Evolutionary conservation across 2,888 invertebrate species (phyloP), one percentile per base, ranked within the genome.

Genomic region (Dynastes grantii): DNA sequence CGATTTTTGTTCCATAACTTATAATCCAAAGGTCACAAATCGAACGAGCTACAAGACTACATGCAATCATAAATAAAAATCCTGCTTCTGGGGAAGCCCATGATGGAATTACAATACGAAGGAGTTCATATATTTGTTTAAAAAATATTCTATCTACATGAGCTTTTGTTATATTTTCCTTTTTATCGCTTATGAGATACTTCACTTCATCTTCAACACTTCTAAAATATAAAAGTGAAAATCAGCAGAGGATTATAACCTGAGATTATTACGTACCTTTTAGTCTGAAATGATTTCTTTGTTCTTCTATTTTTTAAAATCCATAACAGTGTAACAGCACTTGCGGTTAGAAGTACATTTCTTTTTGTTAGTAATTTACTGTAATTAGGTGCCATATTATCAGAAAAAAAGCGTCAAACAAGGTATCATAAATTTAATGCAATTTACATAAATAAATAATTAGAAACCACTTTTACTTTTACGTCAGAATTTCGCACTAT

Each of bases 21-120:
- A 99, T 99, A 91, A 99, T 94, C 98, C 98, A 99, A 76, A 99
- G 92, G 89, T 99, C 99, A 86, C 98, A 98, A 83, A 97, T 92
- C 0, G 99, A 98, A 83, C 98, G 92, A 1, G 96, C 94, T 29
- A 98, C 92, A 61, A 99, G 90, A 3, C 97, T 93, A 3, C 90
- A 87, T 0, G 98, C 98, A 6, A 97, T 93, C 32, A 96, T 87
- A 11, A 92, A 81, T 85, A 96, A 90, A 81, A 94, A 92, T 4
- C 93, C 95, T 81, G 92, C 91, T 89, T 98, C 98, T 78, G 93
- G 90, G 11, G 94, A 92, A 88, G 94, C 92, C 84, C 95, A 88
- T 64, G 95, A 94, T 3, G 98, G 98, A 79, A 98, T 90, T 84
- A 95, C 91, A 81, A 97, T 94, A 84, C 91, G 93, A 85, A 96